phyloP scores from a whole-genome alignment of 2,888 invertebrate genomes.

The Hirudinaria manillensis region DNA sequence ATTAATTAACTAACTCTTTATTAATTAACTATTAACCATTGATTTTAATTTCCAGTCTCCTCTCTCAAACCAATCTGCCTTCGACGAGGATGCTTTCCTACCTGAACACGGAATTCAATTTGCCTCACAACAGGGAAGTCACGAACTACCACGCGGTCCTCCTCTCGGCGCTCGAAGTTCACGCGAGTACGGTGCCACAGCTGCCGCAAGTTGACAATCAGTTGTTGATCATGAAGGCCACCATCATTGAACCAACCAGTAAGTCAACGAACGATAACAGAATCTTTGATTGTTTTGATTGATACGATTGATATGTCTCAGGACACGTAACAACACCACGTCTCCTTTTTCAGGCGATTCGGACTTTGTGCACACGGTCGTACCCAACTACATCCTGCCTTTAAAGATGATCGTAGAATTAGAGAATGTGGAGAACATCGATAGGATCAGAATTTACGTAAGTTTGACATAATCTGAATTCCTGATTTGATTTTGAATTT shows the following conservation, averaged over 20 bases:
- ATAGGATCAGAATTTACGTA: constrained; percentile 73
- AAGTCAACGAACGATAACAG: neutral
- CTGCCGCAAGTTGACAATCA: constrained; percentile 11
- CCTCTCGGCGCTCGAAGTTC: neutral
- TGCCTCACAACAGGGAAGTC: neutral
- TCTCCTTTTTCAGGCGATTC: constrained; percentile 64
- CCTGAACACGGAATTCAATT: constrained; percentile 9
- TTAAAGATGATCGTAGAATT: constrained; percentile 82
- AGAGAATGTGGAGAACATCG: constrained; percentile 69
- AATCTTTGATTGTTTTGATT: neutral
- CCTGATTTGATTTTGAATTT: neutral
- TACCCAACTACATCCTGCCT: constrained; percentile 81
- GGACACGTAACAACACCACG: neutral
- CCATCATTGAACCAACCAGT: constrained; percentile 15
- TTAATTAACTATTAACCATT: neutral
- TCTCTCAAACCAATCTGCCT: neutral
- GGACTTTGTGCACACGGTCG: constrained; percentile 78
- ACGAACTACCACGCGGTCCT: constrained; percentile 9
- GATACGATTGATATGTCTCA: neutral
- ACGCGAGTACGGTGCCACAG: neutral
- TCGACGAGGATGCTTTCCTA: neutral
- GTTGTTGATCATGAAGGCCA: neutral
- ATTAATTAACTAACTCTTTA: too few relatives aligned
- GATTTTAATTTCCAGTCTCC: neutral
- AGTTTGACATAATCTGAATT: constrained; percentile 9